A percentile compares a stretch with the other conserved stretches of the same genome.
phyloP scores from a whole-genome alignment of 2,888 invertebrate genomes.

The Alviniconcha strummeri region DNA sequence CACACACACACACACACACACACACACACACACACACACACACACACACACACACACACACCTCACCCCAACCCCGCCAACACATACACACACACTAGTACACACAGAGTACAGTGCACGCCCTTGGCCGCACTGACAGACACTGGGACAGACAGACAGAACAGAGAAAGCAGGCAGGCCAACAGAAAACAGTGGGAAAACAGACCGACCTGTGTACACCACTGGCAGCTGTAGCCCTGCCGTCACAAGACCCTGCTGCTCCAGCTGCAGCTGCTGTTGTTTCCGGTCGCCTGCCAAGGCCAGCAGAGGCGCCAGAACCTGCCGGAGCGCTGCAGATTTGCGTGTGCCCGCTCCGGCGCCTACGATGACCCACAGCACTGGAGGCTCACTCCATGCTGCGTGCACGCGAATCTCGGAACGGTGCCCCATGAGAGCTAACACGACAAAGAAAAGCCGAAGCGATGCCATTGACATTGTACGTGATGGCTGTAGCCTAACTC shows the following conservation, averaged over 20 bases:
- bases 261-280: conserved; percentile 32
- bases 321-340: conserved; percentile 47
- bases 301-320: conserved; percentile 44
- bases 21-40: too few relatives aligned
- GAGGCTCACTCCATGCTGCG: conserved; percentile 46
- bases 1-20: too few relatives aligned
- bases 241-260: neutral
- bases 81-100: too few relatives aligned
- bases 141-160: too few relatives aligned
- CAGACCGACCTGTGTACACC: conserved; percentile 15
- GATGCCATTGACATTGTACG: too few relatives aligned
- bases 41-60: too few relatives aligned
- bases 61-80: too few relatives aligned
- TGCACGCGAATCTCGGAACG: conserved; percentile 46
- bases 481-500: too few relatives aligned
- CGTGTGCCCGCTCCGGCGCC: conserved; percentile 44
- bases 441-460: neutral
- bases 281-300: conserved; percentile 34
- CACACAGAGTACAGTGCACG: too few relatives aligned
- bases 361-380: conserved; percentile 47
- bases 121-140: too few relatives aligned
- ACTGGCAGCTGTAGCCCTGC: neutral
- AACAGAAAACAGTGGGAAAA: too few relatives aligned
- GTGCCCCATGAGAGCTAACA: conserved; percentile 46
- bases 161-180: too few relatives aligned